phyloP scores from a whole-genome alignment of 2,113 vertebrate genomes.

The Chaetops frenatus region DNA sequence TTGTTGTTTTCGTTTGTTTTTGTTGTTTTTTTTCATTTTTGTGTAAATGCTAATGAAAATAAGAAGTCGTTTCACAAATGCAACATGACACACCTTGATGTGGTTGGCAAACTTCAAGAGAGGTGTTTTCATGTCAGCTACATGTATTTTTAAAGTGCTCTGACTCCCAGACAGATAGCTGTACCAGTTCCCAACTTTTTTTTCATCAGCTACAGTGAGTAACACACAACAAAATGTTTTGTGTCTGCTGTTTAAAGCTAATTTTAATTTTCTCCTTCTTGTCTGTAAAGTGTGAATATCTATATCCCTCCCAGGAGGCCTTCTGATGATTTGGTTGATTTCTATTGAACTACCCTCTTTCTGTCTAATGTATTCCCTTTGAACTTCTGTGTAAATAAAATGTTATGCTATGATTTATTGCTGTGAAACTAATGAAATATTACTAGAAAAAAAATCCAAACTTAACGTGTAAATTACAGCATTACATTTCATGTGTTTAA shows the following conservation, averaged over 20 bases:
- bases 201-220: constrained; percentile 52
- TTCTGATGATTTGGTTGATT: constrained; percentile 57
- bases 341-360: constrained; percentile 61
- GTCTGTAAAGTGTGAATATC: constrained; percentile 62
- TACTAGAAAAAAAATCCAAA: constrained; percentile 39
- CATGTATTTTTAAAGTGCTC: constrained; percentile 55
- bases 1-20: not conserved
- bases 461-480: constrained; percentile 38
- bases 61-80: not conserved
- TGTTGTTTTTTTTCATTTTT: not conserved
- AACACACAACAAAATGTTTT: constrained; percentile 59
- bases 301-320: constrained; percentile 59
- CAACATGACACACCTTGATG: not conserved
- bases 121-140: constrained; percentile 54
- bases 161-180: constrained; percentile 59
- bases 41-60: constrained; percentile 5
- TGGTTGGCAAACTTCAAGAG: constrained; percentile 43
- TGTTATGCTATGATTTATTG: constrained; percentile 69
- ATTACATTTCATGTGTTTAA: constrained; percentile 55
- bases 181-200: constrained; percentile 59
- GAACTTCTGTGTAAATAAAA: constrained; percentile 55
- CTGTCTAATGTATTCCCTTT: constrained; percentile 58
- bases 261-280: constrained; percentile 62
- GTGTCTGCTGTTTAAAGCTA: constrained; percentile 72
- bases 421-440: constrained; percentile 68